phyloP scores from a whole-genome alignment of 2,797 vertebrate genomes.

The Artibeus jamaicensis region DNA sequence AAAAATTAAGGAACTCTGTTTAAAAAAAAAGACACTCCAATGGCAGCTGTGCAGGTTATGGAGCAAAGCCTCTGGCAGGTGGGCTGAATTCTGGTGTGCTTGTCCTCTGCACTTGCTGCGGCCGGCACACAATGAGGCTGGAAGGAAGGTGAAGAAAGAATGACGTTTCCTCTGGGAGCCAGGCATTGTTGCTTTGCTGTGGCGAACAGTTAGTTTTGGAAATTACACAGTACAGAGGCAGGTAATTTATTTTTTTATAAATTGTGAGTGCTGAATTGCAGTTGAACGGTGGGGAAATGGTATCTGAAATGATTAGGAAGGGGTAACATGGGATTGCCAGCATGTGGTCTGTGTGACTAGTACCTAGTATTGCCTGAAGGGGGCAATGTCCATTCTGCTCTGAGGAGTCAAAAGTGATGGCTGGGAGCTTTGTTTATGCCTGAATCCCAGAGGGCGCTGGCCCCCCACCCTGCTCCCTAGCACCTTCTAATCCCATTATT shows the following conservation, averaged over 20 bases:
- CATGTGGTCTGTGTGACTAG: neutral
- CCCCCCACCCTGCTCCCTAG: neutral
- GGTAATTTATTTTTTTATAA: slow-evolving; percentile 41
- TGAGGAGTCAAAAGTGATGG: neutral
- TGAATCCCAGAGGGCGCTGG: neutral
- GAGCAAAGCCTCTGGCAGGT: neutral
- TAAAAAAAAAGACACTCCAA: neutral
- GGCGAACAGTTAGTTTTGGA: slow-evolving; percentile 48
- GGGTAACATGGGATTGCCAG: neutral
- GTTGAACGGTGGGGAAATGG: neutral
- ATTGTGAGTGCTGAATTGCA: neutral
- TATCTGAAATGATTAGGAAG: neutral
- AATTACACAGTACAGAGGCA: neutral
- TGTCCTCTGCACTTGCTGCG: neutral
- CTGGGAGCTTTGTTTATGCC: neutral
- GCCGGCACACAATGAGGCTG: neutral
- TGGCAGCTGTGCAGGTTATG: neutral
- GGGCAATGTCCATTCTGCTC: neutral
- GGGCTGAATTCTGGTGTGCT: neutral
- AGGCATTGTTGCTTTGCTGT: slow-evolving; percentile 45
- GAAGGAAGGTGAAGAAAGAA: neutral
- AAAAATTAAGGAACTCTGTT: neutral
- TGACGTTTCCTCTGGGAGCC: slow-evolving; percentile 42
- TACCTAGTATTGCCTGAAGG: neutral
- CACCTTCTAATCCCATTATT: neutral